Evolutionary conservation across 1,140 invertebrate species (phyloP).

Genomic region (Prorops nasuta): DNA sequence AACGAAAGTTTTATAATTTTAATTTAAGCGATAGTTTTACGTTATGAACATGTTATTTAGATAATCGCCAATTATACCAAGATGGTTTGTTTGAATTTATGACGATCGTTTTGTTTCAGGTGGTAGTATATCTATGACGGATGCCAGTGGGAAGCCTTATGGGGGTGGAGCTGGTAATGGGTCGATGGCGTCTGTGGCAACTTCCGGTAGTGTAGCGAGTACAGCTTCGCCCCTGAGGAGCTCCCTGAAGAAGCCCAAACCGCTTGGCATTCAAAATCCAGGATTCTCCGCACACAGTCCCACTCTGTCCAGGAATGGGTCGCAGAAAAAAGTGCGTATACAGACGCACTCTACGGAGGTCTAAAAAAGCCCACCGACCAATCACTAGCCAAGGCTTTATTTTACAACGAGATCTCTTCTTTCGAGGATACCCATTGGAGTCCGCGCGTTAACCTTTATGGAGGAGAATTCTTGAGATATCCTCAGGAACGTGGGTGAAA

Average conservation of each 20-base stretch:
- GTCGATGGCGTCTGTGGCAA: conserved; percentile 73
- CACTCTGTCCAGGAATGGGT: conserved; percentile 75
- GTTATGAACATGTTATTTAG: too few species aligned
- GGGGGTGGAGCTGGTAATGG: conserved; percentile 68
- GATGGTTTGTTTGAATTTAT: too few species aligned
- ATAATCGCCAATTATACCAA: too few species aligned
- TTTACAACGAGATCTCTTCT: too few species aligned
- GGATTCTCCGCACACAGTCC: conserved; percentile 79
- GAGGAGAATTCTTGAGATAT: too few species aligned
- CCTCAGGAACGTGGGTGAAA: too few species aligned
- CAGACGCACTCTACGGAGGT: conserved; percentile 86
- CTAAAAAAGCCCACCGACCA: too few species aligned
- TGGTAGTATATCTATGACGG: conserved; percentile 71
- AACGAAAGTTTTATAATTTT: too few species aligned
- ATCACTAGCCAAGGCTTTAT: too few species aligned
- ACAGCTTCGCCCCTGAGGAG: conserved; percentile 73
- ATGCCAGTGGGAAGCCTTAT: conserved; percentile 79
- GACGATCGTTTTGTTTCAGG: conserved; percentile 50
- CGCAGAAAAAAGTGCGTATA: conserved; percentile 83
- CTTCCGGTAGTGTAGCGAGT: conserved; percentile 61
- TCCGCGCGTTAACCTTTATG: too few species aligned
- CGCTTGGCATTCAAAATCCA: conserved; percentile 82
- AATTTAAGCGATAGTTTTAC: too few species aligned
- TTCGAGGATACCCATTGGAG: too few species aligned
- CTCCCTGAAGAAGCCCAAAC: conserved; percentile 77